Percentiles rank a stretch among this genome's conserved stretches.
Evolutionary conservation across 2,797 vertebrate genomes (phyloP).

Genomic region (Antrozous pallidus): DNA sequence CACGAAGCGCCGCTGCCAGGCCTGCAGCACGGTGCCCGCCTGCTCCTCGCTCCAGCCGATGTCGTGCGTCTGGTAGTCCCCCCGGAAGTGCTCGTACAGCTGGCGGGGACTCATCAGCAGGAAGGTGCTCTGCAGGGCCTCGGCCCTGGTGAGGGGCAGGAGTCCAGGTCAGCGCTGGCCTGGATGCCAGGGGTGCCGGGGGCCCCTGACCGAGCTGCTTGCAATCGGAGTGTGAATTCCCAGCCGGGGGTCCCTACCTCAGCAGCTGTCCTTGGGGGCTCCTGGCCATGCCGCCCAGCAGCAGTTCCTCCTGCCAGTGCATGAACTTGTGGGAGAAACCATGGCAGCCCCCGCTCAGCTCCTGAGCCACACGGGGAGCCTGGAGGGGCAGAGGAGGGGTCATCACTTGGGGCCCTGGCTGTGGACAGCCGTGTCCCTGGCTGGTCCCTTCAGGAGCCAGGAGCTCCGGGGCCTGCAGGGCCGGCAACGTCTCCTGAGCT

Average conservation of each 20-base stretch:
- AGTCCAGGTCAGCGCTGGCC: neutral
- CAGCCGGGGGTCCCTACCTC: constrained; percentile 83
- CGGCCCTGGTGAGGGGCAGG: constrained; percentile 85
- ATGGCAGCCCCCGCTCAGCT: constrained; percentile 93
- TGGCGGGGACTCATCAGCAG: constrained; percentile 98
- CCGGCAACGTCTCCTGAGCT: neutral
- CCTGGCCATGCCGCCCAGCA: constrained; percentile 92
- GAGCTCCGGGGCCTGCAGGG: neutral
- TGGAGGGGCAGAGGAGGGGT: neutral
- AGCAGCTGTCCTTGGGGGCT: constrained; percentile 89
- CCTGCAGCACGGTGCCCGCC: constrained; percentile 93
- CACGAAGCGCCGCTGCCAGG: constrained; percentile 98
- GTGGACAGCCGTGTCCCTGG: neutral
- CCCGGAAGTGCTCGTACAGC: constrained; percentile 97
- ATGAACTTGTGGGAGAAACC: constrained; percentile 99
- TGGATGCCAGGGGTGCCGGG: too few species aligned
- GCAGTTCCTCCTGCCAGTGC: constrained; percentile 99
- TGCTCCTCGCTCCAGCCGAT: constrained; percentile 98
- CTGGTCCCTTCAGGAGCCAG: neutral
- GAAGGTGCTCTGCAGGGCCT: constrained; percentile 98
- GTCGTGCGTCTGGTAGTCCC: constrained; percentile 98
- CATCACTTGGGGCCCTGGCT: neutral
- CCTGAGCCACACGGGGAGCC: constrained; percentile 87
- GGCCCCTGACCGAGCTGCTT: neutral
- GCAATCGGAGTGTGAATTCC: neutral